Conservation (phyloP, 2,797 vertebrate species). For the Myotis findleyi region DNA sequence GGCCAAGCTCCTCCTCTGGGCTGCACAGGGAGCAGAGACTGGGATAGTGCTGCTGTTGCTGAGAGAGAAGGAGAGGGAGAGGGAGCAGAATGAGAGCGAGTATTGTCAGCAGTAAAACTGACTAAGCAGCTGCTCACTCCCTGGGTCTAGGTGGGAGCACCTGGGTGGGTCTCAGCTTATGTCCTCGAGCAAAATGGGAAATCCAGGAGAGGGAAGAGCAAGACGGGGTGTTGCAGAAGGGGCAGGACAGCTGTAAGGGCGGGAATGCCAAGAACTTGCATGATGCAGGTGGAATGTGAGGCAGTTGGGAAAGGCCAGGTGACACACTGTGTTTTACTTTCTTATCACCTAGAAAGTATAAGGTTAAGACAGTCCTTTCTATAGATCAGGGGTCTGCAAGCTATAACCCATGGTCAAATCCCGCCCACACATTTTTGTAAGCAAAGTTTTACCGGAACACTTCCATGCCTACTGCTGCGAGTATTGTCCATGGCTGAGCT, state of each 20-base stretch:
- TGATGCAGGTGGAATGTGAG: neutral
- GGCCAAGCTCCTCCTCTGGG: constrained; percentile 33
- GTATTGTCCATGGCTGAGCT: neutral
- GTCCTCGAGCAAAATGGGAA: neutral
- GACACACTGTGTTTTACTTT: fast-evolving
- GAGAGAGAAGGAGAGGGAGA: no score
- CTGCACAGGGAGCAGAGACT: constrained; percentile 58
- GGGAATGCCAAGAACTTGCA: neutral
- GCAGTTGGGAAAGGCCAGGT: neutral
- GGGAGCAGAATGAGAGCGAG: neutral
- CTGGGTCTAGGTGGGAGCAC: neutral
- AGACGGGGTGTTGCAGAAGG: neutral
- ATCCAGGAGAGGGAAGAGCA: neutral
- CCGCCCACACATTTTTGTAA: neutral
- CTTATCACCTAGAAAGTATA: neutral
- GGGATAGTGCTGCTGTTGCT: neutral
- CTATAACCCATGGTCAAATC: neutral
- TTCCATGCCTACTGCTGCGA: neutral
- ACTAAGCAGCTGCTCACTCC: neutral
- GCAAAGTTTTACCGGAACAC: neutral
- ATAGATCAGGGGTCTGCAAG: neutral
- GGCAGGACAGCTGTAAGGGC: neutral
- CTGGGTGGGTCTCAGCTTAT: neutral
- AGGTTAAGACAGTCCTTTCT: neutral
- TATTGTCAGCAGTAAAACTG: neutral